A percentile compares a stretch with the other conserved stretches of the same genome.
Conservation (phyloP, 2,797 vertebrate species). For the Sebastes aleutianus region DNA sequence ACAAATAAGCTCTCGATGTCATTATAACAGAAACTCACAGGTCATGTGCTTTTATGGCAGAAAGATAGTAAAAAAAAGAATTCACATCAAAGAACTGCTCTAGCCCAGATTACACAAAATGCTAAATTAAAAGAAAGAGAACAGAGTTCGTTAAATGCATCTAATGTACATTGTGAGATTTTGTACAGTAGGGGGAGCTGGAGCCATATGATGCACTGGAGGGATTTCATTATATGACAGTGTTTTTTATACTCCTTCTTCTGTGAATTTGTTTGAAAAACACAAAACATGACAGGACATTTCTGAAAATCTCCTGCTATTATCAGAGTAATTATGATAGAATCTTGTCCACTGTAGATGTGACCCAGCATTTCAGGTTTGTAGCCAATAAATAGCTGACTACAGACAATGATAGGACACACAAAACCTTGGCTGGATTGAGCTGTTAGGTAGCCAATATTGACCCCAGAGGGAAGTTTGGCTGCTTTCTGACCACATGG, state of each 20-base stretch:
- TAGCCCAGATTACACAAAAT: background rate
- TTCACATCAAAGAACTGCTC: no score
- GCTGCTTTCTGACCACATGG: background rate
- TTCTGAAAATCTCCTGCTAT: background rate
- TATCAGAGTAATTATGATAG: background rate
- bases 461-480: background rate
- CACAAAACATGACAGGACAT: background rate
- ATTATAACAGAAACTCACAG: background rate
- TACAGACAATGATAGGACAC: background rate
- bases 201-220: background rate
- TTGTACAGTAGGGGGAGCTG: conserved; percentile 37
- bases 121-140: background rate
- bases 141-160: background rate
- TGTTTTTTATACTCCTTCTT: background rate
- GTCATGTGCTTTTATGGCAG: background rate
- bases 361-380: background rate
- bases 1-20: fast-evolving
- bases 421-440: background rate
- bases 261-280: background rate
- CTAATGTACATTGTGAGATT: background rate
- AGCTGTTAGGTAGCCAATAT: background rate
- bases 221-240: background rate
- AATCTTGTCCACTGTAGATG: background rate
- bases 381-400: background rate
- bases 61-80: background rate